These are phyloP conservation scores for Butorides virescens DNA, from an alignment of 2,113 vertebrate genomes.

Conservation along the genomic window DNA sequence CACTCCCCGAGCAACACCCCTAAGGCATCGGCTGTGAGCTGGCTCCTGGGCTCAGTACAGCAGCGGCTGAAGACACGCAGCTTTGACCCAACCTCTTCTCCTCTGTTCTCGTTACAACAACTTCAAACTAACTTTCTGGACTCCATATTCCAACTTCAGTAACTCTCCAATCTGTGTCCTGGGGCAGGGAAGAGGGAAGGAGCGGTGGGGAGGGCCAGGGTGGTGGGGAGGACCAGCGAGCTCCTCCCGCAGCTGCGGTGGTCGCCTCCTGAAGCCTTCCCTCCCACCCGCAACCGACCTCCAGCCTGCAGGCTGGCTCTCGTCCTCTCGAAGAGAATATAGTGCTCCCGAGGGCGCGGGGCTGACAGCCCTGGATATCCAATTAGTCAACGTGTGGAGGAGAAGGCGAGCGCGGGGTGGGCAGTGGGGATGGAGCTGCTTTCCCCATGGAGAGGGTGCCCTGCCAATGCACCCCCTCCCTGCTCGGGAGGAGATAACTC, in stretches of 20 bases:
- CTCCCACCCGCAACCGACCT: background rate
- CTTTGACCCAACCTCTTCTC: background rate
- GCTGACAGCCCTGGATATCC: background rate
- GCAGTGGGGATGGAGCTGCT: background rate
- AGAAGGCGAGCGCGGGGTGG: rapidly evolving
- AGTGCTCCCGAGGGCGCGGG: background rate
- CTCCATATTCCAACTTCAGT: background rate
- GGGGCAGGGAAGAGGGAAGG: background rate
- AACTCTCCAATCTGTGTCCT: background rate
- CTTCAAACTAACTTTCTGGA: background rate
- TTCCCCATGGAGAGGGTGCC: background rate
- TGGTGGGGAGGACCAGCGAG: rapidly evolving
- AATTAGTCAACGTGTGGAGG: background rate
- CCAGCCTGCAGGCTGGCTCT: background rate
- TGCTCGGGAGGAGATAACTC: background rate
- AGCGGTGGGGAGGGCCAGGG: background rate
- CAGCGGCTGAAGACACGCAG: rapidly evolving
- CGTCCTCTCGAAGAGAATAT: rapidly evolving
- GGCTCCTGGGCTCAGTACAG: background rate
- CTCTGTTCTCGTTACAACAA: background rate
- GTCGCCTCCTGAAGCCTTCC: background rate
- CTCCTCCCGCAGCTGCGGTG: rapidly evolving
- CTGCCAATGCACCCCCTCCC: background rate
- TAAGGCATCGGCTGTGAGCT: background rate
- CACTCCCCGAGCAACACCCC: background rate